Conservation (phyloP, 2,113 vertebrate genomes). For the Gallinago media region DNA sequence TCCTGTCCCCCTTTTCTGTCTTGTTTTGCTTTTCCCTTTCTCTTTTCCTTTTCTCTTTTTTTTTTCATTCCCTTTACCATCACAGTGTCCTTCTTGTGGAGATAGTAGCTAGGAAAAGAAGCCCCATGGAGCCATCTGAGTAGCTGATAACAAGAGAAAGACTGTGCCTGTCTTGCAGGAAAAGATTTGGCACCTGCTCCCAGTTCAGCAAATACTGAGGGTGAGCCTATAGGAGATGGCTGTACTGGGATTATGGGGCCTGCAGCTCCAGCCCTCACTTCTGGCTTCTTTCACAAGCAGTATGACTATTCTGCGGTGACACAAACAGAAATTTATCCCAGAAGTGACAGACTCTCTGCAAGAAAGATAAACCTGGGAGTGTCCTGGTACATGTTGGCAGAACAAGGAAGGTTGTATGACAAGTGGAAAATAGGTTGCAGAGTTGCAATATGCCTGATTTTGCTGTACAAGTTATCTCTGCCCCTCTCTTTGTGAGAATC, state of each 20-base stretch:
- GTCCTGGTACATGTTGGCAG: background rate
- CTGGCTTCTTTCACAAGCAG: background rate
- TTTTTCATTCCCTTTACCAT: background rate
- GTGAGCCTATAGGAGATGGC: background rate
- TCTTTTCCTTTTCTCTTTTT: background rate
- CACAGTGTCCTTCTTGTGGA: background rate
- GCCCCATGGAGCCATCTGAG: background rate
- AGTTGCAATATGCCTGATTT: background rate
- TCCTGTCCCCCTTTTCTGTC: background rate
- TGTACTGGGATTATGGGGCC: background rate
- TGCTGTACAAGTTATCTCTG: background rate
- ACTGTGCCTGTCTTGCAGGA: background rate
- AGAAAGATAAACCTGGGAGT: accelerated
- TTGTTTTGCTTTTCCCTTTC: background rate
- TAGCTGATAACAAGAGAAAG: background rate
- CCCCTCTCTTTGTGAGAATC: background rate
- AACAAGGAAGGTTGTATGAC: accelerated
- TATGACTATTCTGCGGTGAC: accelerated
- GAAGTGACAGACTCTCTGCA: background rate
- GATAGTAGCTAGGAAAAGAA: background rate
- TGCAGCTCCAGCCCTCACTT: background rate
- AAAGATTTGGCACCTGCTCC: accelerated
- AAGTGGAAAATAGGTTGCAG: background rate
- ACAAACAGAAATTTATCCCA: background rate
- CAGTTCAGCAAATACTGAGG: background rate